Percentiles rank a stretch among this genome's conserved stretches.
Conservation (phyloP, 92 coral and sea anemone species). For the Zoanthus gigantus region DNA sequence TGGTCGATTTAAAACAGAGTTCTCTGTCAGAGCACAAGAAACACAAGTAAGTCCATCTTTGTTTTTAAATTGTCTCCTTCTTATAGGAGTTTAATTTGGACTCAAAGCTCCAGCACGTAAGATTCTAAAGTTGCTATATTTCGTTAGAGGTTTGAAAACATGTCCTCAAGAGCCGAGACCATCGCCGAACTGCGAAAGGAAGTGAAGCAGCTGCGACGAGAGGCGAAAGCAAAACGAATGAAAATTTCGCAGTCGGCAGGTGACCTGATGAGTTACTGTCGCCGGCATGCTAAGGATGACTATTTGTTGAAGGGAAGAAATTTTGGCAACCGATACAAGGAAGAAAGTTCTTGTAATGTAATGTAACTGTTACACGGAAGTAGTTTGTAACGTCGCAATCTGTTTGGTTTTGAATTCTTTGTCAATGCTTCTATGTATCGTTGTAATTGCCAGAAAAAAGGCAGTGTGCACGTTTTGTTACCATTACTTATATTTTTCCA, state of each 20-base stretch:
- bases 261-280: slow-evolving; percentile 31
- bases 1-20: no score
- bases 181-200: slow-evolving; percentile 26
- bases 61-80: neutral
- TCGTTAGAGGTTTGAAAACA: neutral
- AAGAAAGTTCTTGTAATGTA: neutral
- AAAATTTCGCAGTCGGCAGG: slow-evolving; percentile 3
- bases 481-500: no score
- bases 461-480: no score
- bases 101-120: neutral
- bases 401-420: no score
- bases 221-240: slow-evolving; percentile 3
- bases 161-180: slow-evolving; percentile 23
- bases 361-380: neutral
- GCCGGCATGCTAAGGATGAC: slow-evolving; percentile 29
- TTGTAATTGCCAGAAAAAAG: no score
- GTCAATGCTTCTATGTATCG: no score
- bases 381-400: neutral
- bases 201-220: slow-evolving; percentile 21
- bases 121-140: neutral
- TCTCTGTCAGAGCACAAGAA: neutral
- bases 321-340: slow-evolving; percentile 6
- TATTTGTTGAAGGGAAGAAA: slow-evolving; percentile 14
- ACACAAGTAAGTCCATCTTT: neutral
- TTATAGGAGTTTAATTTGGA: neutral